Evolutionary conservation across 2,888 invertebrate genomes (phyloP).

Genomic region (Disparrhopalites patrizii): DNA sequence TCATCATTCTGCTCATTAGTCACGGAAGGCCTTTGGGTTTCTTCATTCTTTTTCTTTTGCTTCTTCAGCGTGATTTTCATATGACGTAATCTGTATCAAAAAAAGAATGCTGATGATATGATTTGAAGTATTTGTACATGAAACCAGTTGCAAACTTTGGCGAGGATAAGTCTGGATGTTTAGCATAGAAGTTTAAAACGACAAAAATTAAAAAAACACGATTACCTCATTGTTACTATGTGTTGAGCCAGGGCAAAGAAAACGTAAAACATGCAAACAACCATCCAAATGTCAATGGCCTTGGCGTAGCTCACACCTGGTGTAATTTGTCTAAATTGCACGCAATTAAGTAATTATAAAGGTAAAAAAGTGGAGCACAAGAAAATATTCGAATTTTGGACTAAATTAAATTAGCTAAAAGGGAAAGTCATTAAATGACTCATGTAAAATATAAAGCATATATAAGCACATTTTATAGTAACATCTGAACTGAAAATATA

Average conservation of each 20-base stretch:
- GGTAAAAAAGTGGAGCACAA: not conserved
- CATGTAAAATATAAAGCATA: not conserved
- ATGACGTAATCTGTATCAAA: not conserved
- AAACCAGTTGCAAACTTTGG: too few species aligned
- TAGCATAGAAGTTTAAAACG: not conserved
- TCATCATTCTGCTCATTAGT: not conserved
- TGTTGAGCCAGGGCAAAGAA: conserved; percentile 40
- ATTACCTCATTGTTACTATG: conserved; percentile 41
- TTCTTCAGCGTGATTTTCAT: not conserved
- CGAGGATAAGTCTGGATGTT: too few species aligned
- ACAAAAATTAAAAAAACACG: not conserved
- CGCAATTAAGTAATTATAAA: not conserved
- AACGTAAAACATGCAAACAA: conserved; percentile 42
- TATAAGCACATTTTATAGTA: too few species aligned
- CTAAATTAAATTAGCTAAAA: too few species aligned
- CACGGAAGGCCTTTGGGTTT: conserved; percentile 29
- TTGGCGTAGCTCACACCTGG: conserved; percentile 44
- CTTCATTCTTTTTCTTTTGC: conserved; percentile 26
- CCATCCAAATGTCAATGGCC: conserved; percentile 46
- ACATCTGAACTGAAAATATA: too few species aligned
- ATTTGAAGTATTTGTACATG: too few species aligned
- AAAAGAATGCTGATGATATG: not conserved
- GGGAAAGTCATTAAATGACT: not conserved
- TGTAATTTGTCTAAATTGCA: conserved; percentile 43
- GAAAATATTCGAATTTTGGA: not conserved